Conservation (phyloP, 2,113 vertebrate genomes). For the Pseudorhombus dupliciocellatus region DNA sequence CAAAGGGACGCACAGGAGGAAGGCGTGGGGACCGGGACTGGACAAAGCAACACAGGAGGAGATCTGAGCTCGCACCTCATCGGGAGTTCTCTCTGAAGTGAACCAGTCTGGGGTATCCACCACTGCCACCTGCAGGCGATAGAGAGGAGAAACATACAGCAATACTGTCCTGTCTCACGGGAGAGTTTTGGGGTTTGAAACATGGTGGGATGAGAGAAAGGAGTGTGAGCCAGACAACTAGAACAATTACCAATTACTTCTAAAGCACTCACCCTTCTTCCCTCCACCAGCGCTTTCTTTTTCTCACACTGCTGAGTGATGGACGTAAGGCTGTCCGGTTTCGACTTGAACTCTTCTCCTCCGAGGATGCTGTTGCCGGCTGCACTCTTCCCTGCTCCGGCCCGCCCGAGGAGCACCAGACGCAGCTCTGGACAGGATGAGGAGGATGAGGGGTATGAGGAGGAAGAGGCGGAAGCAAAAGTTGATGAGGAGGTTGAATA, state of each 20-base stretch:
- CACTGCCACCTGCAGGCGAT: constrained; percentile 73
- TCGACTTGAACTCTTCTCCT: constrained; percentile 58
- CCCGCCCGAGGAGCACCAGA: constrained; percentile 76
- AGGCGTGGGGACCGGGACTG: constrained; percentile 79
- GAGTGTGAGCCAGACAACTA: no score
- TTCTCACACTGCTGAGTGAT: constrained; percentile 74
- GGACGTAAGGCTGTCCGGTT: constrained; percentile 35
- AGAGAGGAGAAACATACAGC: neutral
- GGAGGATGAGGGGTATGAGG: neutral
- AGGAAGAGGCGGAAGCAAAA: no score
- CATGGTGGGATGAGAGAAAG: neutral
- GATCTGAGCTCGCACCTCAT: constrained; percentile 74
- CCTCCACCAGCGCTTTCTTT: constrained; percentile 59
- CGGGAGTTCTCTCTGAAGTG: constrained; percentile 63
- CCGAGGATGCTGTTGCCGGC: constrained; percentile 78
- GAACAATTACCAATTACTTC: no score
- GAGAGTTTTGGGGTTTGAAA: neutral
- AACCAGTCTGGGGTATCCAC: constrained; percentile 83
- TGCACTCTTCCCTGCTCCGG: constrained; percentile 77
- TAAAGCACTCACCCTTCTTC: constrained; percentile 62
- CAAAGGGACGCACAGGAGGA: constrained; percentile 81
- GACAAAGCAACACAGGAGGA: constrained; percentile 75
- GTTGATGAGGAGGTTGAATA: no score
- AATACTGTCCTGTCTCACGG: neutral
- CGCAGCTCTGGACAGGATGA: constrained; percentile 68